A percentile compares a stretch with the other conserved stretches of the same genome.
Conservation (phyloP, 2,113 vertebrate species). For the Meles meles region DNA sequence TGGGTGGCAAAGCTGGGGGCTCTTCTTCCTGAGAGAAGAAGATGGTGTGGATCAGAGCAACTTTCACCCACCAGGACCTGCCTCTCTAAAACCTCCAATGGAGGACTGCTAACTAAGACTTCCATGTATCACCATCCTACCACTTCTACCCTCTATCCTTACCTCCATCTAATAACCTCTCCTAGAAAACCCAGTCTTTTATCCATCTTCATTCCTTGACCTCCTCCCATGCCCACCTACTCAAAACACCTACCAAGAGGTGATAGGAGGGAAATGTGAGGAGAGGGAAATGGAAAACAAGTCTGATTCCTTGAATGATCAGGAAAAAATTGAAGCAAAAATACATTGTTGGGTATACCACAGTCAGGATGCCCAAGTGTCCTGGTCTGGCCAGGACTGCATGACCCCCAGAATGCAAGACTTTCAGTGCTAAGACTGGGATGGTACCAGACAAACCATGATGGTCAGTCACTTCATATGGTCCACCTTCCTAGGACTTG, state of each 20-base stretch:
- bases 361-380: not conserved
- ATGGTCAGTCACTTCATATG: not conserved
- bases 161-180: not conserved
- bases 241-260: not conserved
- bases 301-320: not conserved
- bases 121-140: not conserved
- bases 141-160: not conserved
- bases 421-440: not conserved
- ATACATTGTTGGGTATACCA: not conserved
- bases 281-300: not conserved
- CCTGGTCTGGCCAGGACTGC: not conserved
- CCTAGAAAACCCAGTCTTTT: not conserved
- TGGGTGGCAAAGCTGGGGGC: constrained; percentile 77
- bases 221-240: not conserved
- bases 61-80: not conserved
- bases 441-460: not conserved
- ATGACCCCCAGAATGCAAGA: not conserved
- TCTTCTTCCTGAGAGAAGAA: constrained; percentile 60
- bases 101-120: not conserved
- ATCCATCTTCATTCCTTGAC: not conserved
- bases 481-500: not conserved
- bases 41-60: not conserved
- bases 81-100: not conserved
- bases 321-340: not conserved
- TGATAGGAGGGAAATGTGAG: not conserved